Evolutionary conservation across 1,140 invertebrate species (phyloP).

Genomic region (Drosophila nigrodunni): DNA sequence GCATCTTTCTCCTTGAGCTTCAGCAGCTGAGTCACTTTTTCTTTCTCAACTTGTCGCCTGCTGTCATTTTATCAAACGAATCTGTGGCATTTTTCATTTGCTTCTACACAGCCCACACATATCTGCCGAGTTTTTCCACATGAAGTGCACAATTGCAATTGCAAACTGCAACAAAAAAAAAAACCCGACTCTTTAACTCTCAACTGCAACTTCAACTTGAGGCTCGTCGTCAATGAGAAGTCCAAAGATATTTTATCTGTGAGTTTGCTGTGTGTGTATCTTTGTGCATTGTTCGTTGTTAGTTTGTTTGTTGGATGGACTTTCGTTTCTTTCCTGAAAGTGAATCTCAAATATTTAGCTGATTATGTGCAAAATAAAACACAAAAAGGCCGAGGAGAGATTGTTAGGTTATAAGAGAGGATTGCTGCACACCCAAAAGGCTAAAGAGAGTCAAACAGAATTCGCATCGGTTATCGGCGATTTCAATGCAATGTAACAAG

Average conservation of each 20-base stretch:
- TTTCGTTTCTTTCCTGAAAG: slow-evolving; percentile 62
- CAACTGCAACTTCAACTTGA: slow-evolving; percentile 32
- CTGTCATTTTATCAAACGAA: slow-evolving; percentile 75
- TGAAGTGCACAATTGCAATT: slow-evolving; percentile 27
- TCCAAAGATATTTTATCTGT: slow-evolving; percentile 72
- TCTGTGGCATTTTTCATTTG: slow-evolving; percentile 78
- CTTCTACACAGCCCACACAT: slow-evolving; percentile 61
- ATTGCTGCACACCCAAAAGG: slow-evolving; percentile 33
- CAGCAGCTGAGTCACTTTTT: slow-evolving; percentile 59
- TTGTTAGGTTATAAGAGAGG: neutral
- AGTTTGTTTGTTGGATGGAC: slow-evolving; percentile 29
- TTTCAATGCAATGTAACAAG: slow-evolving; percentile 70
- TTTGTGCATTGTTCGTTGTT: slow-evolving; percentile 41
- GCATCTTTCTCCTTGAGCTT: slow-evolving; percentile 14
- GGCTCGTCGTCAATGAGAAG: slow-evolving; percentile 64
- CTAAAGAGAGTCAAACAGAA: slow-evolving; percentile 22
- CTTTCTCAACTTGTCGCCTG: slow-evolving; percentile 74
- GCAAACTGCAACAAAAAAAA: neutral
- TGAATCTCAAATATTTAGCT: slow-evolving; percentile 77
- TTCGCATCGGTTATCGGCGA: slow-evolving; percentile 48
- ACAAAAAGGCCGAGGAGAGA: neutral
- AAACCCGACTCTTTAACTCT: too few species aligned
- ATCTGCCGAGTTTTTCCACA: slow-evolving; percentile 32
- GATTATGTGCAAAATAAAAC: slow-evolving; percentile 45
- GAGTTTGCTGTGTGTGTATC: slow-evolving; percentile 42